Evolutionary conservation across 2,888 invertebrate species (phyloP).

Genomic region (Bibio marci): DNA sequence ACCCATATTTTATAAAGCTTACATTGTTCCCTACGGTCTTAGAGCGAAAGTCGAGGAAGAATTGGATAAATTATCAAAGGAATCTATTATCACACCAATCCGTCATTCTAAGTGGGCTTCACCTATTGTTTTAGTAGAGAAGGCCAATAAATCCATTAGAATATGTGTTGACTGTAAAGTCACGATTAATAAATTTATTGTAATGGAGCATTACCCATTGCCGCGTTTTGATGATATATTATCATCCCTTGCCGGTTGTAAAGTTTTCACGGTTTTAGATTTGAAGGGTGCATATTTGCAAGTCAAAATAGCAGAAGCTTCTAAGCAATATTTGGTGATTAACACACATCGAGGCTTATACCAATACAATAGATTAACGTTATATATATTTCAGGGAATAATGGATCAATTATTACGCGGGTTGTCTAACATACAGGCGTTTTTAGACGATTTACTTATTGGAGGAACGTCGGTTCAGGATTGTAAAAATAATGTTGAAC

Average conservation of each 20-base stretch:
- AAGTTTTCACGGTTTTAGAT: constrained; percentile 11
- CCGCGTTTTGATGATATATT: constrained; percentile 17
- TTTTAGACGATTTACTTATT: constrained; percentile 2
- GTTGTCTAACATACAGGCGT: constrained; percentile 2
- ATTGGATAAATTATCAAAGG: constrained; percentile 9
- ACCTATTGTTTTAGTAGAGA: constrained; percentile 18
- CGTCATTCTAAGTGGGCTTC: constrained; percentile 14
- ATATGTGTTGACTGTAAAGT: constrained; percentile 19
- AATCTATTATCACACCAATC: constrained; percentile 12
- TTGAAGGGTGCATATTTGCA: constrained; percentile 14
- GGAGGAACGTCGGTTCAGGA: not conserved
- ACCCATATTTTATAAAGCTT: constrained; percentile 13
- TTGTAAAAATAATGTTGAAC: not conserved
- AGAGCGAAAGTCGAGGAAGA: constrained; percentile 12
- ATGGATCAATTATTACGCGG: constrained; percentile 5
- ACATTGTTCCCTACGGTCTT: constrained; percentile 12
- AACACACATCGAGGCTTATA: constrained; percentile 12
- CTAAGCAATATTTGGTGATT: constrained; percentile 11
- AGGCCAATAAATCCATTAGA: constrained; percentile 13
- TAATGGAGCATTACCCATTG: constrained; percentile 16
- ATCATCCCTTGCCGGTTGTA: constrained; percentile 12
- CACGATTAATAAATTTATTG: constrained; percentile 11
- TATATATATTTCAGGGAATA: constrained; percentile 11
- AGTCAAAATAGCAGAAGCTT: constrained; percentile 10
- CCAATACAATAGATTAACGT: constrained; percentile 11